Evolutionary conservation across 2,888 invertebrate genomes (phyloP), one percentile per base, ranked within the genome.

Genomic region (Phragmatobia fuliginosa): DNA sequence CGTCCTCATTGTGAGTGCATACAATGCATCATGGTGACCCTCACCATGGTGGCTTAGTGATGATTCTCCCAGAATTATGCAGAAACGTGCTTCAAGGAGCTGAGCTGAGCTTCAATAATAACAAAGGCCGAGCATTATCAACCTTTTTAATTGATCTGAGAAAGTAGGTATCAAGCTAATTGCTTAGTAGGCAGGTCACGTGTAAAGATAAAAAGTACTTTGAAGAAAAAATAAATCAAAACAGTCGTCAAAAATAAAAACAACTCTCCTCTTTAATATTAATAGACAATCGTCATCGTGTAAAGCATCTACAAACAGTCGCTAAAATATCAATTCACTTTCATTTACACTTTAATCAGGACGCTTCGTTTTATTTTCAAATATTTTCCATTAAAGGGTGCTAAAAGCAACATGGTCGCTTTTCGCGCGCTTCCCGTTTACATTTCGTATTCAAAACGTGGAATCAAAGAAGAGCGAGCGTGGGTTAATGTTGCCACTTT

Each of bases 401-500:
- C 88, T 93, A 92, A 93, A 92, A 93, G 92, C 92, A 93, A 91
- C 77, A 94, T 92, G 92, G 93, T 92, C 80, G 90, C 87, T 87
- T 87, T 90, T 87, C 87, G 87, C 85, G 85, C 87, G 84, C 80
- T 90, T 87, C 87, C 85, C 88, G 85, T 86, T 87, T 84, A 85
- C 77, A 93, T 91, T 94, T 93, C 75, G 90, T 90, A 94, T 94
- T 92, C 94, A 90, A 85, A 90, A 87, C 93, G 87, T 86, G 90
- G 82, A 86, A 83, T 87, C 84, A 85, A 83, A 90, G 89, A 86
- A 85, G 88, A 87, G 90, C 84, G 87, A 86, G 90, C 87, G 86
- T 83, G 84, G 88, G 87, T 88, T 90, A 91, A 91, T 91, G 91
- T 90, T 89, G 90, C 75, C 90, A 90, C 86, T 93, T 92, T 94